These are phyloP conservation scores for Graptemys geographica DNA, from an alignment of 2,797 vertebrate species.

Conservation along the genomic window DNA sequence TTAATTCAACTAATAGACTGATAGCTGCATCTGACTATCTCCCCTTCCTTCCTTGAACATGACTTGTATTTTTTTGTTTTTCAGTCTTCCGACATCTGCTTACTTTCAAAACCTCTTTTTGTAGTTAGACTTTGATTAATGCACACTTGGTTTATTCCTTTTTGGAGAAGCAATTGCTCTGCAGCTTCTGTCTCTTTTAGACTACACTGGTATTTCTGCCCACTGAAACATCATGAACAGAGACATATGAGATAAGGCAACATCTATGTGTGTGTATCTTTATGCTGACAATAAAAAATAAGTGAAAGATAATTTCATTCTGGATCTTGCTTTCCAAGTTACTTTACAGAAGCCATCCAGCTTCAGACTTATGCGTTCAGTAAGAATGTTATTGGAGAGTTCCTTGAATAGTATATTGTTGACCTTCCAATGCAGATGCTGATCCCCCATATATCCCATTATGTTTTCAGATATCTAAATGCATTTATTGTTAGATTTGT, in stretches of 20 bases:
- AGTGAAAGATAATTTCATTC: background rate
- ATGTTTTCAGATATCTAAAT: background rate
- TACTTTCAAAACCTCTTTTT: background rate
- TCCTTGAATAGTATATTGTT: background rate
- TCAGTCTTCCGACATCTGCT: background rate
- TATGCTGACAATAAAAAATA: background rate
- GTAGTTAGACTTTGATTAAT: background rate
- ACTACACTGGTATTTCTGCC: background rate
- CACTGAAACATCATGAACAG: background rate
- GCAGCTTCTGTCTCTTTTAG: no score
- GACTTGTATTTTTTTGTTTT: background rate
- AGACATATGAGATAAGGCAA: background rate
- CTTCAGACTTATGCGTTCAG: background rate
- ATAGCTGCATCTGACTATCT: background rate
- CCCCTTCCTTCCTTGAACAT: background rate
- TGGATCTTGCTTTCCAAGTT: background rate
- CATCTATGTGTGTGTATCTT: rapidly evolving
- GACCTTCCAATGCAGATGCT: background rate
- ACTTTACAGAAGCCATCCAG: background rate
- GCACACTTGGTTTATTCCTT: background rate
- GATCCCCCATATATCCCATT: background rate
- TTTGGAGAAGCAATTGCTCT: background rate
- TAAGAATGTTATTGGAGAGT: background rate
- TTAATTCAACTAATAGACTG: background rate
- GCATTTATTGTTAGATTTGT: background rate